These are phyloP conservation scores for Hedychridium roseum DNA, from an alignment of 2,888 invertebrate species.

Conservation along the genomic window DNA sequence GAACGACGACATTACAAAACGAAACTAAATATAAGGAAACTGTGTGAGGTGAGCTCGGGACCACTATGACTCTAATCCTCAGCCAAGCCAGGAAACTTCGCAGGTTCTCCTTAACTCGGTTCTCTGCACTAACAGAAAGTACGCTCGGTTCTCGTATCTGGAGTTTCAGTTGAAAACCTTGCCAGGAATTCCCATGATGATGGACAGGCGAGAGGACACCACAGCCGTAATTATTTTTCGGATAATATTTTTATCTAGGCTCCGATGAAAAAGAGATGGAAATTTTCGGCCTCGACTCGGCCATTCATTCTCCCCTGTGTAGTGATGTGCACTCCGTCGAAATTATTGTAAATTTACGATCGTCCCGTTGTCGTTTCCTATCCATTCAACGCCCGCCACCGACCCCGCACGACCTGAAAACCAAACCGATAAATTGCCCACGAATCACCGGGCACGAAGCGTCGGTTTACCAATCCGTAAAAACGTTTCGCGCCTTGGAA, in stretches of 20 bases:
- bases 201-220: too few species aligned
- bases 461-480: slow-evolving; percentile 46
- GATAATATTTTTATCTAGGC: too few species aligned
- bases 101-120: too few species aligned
- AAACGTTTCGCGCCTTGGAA: slow-evolving; percentile 29
- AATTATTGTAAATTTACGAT: slow-evolving; percentile 56
- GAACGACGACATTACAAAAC: not conserved
- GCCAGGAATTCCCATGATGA: too few species aligned
- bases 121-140: not conserved
- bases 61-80: not conserved
- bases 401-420: slow-evolving; percentile 21
- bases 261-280: too few species aligned
- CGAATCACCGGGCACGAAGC: slow-evolving; percentile 42
- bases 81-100: not conserved
- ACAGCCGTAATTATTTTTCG: too few species aligned
- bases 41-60: not conserved
- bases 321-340: slow-evolving; percentile 37
- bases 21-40: slow-evolving; percentile 8
- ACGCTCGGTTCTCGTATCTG: too few species aligned
- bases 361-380: slow-evolving; percentile 47
- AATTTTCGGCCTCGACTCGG: too few species aligned
- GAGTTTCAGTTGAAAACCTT: too few species aligned
- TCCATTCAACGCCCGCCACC: slow-evolving; percentile 39
- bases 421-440: slow-evolving; percentile 50
- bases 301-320: slow-evolving; percentile 11